phyloP scores from a whole-genome alignment of 1,140 invertebrate species.

The Drosophila tani region DNA sequence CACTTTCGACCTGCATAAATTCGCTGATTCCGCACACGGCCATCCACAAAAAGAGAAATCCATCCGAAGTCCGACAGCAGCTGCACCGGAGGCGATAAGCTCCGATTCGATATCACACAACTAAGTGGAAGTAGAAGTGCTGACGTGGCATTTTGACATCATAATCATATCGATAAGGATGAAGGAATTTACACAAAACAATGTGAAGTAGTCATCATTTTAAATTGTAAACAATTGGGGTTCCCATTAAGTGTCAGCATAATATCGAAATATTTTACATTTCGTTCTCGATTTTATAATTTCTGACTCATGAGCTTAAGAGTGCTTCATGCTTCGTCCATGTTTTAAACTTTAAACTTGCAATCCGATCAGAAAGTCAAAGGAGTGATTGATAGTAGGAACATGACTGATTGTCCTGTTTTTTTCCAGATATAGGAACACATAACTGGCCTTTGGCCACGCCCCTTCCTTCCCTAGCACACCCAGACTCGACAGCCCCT shows the following conservation, averaged over 20 bases:
- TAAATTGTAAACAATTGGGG: constrained; percentile 1
- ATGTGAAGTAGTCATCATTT: neutral
- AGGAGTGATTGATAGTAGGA: constrained; percentile 14
- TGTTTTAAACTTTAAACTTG: neutral
- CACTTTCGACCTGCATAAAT: constrained; percentile 17
- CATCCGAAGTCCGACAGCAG: constrained; percentile 14
- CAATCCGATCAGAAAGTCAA: constrained; percentile 1
- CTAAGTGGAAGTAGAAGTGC: constrained; percentile 32
- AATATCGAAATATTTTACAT: too few relatives aligned
- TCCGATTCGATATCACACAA: constrained; percentile 18
- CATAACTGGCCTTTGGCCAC: constrained; percentile 17
- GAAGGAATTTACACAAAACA: constrained; percentile 3
- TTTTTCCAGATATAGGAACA: neutral
- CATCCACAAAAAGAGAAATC: constrained; percentile 1
- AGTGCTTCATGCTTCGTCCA: neutral
- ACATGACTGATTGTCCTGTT: constrained; percentile 24
- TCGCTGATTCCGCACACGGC: constrained; percentile 41
- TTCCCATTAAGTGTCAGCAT: neutral
- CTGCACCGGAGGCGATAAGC: constrained; percentile 18
- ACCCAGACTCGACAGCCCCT: constrained; percentile 19
- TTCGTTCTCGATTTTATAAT: too few relatives aligned
- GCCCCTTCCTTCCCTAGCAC: constrained; percentile 9
- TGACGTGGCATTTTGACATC: constrained; percentile 5
- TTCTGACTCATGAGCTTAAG: neutral
- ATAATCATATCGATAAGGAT: constrained; percentile 10